These are phyloP conservation scores for Sipunculus nudus DNA, from an alignment of 2,888 invertebrate species.

Conservation along the genomic window DNA sequence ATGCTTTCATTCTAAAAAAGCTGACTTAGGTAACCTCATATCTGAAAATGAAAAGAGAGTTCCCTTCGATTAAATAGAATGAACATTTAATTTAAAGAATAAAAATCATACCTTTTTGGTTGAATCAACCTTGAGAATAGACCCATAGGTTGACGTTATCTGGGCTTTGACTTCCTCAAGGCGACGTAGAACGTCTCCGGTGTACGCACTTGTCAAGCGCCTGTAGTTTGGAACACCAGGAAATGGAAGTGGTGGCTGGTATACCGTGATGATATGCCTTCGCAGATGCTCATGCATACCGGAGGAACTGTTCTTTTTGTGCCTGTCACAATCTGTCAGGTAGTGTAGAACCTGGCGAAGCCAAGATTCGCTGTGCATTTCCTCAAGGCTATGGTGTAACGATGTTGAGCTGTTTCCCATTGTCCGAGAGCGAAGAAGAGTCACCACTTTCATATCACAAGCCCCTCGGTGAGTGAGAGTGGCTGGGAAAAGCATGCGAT, in stretches of 20 bases:
- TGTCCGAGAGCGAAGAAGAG: constrained; percentile 31
- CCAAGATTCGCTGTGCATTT: constrained; percentile 36
- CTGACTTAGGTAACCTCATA: no score
- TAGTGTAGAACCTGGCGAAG: constrained; percentile 23
- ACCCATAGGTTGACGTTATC: constrained; percentile 44
- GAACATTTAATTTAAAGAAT: no score
- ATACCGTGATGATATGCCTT: background rate
- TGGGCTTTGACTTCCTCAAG: constrained; percentile 40
- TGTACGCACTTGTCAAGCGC: constrained; percentile 41
- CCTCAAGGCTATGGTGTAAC: constrained; percentile 32
- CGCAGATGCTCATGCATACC: no score
- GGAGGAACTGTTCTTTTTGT: no score
- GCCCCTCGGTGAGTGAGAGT: constrained; percentile 35
- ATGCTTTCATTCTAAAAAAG: no score
- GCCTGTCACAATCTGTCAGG: constrained; percentile 17
- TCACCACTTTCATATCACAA: constrained; percentile 33
- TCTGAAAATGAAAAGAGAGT: no score
- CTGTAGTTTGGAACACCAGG: constrained; percentile 25
- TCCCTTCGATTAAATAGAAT: no score
- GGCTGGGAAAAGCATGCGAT: constrained; percentile 33
- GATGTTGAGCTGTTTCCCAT: constrained; percentile 38
- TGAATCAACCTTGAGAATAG: constrained; percentile 45
- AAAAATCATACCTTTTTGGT: no score
- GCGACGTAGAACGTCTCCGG: constrained; percentile 32
- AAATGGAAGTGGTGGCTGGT: constrained; percentile 14